Evolutionary conservation across 2,888 invertebrate genomes (phyloP), one percentile per base, ranked within the genome.

Genomic region (Drosophila vallismaia): DNA sequence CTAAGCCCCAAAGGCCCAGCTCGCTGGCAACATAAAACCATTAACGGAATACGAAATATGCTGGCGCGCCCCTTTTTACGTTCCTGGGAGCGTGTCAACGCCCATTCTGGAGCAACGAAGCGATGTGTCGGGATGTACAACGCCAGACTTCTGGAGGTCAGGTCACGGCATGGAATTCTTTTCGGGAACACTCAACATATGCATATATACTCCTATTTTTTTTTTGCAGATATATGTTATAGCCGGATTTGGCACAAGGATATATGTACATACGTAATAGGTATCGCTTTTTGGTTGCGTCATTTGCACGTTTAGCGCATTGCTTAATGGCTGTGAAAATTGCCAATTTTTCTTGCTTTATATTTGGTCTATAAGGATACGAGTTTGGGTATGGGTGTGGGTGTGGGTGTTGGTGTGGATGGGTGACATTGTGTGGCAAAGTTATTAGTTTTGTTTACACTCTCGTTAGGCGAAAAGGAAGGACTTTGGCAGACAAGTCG

Each of bases 1-100:
- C 60, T 64, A 51, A 51, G 31, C 71, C 51, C 42, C 63, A 7
- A 51, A 24, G 33, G 36, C 57, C 42, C 28, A 19, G 10, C 24
- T 19, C 24, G 19, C 19, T 40, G 63, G 50, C 81, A 83, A 74
- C 86, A 84, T 83, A 81, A 86, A 86, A 81, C 87, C 87, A 83
- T 83, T 86, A 86, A 75, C 62, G 86, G 66, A 83, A 70, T 50
- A 58, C 45, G 45, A 56, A 57, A 67, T 46, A 67, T 26, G 59
- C 36, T 24, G 86, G 82, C 85, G 79, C 81, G 74, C 74, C 66
- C 70, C 53, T 56, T 54, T 75, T 60, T 14, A 38, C 24, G 10
- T 54, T 42, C 59, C 68, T 45, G 62, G 74, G 67, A 60, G 71
- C 82, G 70, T 75, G 82, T 82, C 83, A 69, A 76, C 82, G 81